phyloP scores from a whole-genome alignment of 1,140 invertebrate genomes.

The Cardiocondyla obscurior region DNA sequence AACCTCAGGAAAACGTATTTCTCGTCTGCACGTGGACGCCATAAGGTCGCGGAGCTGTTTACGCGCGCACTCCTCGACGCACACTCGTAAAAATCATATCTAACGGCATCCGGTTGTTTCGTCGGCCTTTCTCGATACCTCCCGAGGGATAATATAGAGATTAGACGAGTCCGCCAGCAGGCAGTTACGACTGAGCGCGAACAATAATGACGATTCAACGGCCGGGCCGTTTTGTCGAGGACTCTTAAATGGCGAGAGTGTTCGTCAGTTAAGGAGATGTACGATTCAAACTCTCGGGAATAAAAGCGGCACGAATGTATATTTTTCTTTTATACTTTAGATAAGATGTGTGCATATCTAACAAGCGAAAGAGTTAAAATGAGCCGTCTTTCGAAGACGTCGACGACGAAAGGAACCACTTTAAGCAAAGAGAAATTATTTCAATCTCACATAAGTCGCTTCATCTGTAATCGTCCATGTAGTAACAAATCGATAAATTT shows the following conservation, averaged over 20 bases:
- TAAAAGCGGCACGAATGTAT: not conserved
- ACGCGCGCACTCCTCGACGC: slow-evolving; percentile 39
- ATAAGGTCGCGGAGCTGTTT: slow-evolving; percentile 60
- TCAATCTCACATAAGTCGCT: not conserved
- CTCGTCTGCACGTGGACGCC: slow-evolving; percentile 56
- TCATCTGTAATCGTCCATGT: not conserved
- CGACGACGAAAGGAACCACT: not conserved
- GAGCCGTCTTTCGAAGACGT: not conserved
- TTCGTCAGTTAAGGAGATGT: not conserved
- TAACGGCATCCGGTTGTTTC: slow-evolving; percentile 75
- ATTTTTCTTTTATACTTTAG: slow-evolving; percentile 5
- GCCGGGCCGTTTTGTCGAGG: slow-evolving; percentile 8
- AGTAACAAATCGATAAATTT: not conserved
- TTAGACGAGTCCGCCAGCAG: slow-evolving; percentile 69
- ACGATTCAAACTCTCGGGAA: not conserved
- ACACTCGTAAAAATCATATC: slow-evolving; percentile 71
- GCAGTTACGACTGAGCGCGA: slow-evolving; percentile 31
- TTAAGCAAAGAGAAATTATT: not conserved
- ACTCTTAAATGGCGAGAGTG: slow-evolving; percentile 26
- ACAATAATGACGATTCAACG: slow-evolving; percentile 31
- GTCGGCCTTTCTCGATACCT: slow-evolving; percentile 66
- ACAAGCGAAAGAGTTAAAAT: not conserved
- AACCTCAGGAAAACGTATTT: slow-evolving; percentile 13
- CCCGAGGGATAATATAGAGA: slow-evolving; percentile 76
- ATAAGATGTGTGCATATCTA: not conserved